phyloP scores from a whole-genome alignment of 2,797 vertebrate species.

The Spea hammondii region DNA sequence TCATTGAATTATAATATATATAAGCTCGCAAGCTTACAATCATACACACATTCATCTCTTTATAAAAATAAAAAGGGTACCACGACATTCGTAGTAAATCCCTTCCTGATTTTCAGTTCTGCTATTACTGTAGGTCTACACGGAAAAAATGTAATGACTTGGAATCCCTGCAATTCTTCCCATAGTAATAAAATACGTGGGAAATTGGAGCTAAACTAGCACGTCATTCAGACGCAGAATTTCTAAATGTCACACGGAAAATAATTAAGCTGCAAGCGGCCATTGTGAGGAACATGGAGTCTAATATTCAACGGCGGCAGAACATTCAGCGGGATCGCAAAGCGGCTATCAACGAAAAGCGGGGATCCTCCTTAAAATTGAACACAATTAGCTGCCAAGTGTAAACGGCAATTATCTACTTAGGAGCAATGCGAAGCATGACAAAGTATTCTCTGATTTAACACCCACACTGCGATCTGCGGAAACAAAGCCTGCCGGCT shows the following conservation, averaged over 20 bases:
- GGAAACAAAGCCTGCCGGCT: slow-evolving; percentile 26
- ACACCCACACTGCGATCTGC: slow-evolving; percentile 45
- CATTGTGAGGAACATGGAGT: background rate
- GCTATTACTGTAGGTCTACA: background rate
- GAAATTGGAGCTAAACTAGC: slow-evolving; percentile 29
- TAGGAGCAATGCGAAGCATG: slow-evolving; percentile 40
- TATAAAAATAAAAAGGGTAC: too few relatives aligned
- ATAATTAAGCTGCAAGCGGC: slow-evolving; percentile 6
- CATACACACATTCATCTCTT: too few relatives aligned
- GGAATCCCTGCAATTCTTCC: background rate
- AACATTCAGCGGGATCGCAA: background rate
- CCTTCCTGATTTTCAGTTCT: too few relatives aligned
- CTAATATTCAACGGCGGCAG: slow-evolving; percentile 4
- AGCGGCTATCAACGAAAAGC: slow-evolving; percentile 2
- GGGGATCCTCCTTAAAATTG: slow-evolving; percentile 26
- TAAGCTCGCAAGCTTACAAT: too few relatives aligned
- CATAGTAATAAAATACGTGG: slow-evolving; percentile 10
- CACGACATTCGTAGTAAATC: too few relatives aligned
- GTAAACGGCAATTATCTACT: slow-evolving; percentile 51
- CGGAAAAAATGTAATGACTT: background rate
- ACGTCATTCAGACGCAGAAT: background rate
- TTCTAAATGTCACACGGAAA: slow-evolving; percentile 19
- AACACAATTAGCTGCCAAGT: slow-evolving; percentile 42
- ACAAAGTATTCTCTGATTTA: slow-evolving; percentile 30
- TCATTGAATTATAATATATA: too few relatives aligned